These are phyloP conservation scores for Platichthys flesus DNA, from an alignment of 2,113 vertebrate species.

Conservation along the genomic window DNA sequence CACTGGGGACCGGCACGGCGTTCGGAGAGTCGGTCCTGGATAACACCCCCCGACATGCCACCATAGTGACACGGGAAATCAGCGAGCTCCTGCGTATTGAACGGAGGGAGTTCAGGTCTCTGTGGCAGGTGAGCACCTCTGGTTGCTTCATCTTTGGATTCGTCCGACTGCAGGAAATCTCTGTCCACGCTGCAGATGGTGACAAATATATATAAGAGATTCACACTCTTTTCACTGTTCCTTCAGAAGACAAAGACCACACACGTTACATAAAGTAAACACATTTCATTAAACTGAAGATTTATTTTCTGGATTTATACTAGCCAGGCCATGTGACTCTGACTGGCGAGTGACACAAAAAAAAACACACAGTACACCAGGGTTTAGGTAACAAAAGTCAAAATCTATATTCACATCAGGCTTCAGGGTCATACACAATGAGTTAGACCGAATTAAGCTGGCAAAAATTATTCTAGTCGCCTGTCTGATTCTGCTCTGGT, in stretches of 20 bases:
- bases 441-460: too few species aligned
- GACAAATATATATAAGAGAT: neutral
- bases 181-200: neutral
- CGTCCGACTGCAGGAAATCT: constrained; percentile 11
- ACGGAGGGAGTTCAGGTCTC: constrained; percentile 94
- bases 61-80: constrained; percentile 92
- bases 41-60: constrained; percentile 96
- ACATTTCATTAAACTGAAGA: neutral
- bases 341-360: too few species aligned
- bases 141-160: constrained; percentile 26
- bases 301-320: neutral
- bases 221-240: neutral
- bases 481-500: neutral
- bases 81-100: constrained; percentile 96
- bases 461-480: too few species aligned
- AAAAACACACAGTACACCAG: too few species aligned
- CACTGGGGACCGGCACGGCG: constrained; percentile 94
- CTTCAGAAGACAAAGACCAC: neutral
- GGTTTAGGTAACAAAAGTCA: too few species aligned
- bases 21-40: constrained; percentile 98
- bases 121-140: constrained; percentile 93
- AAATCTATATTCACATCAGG: too few species aligned
- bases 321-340: too few species aligned
- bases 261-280: neutral
- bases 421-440: too few species aligned